Base-by-base conservation (phyloP, 2,797 vertebrate genomes). In the Clarias laeviceps region DNA sequence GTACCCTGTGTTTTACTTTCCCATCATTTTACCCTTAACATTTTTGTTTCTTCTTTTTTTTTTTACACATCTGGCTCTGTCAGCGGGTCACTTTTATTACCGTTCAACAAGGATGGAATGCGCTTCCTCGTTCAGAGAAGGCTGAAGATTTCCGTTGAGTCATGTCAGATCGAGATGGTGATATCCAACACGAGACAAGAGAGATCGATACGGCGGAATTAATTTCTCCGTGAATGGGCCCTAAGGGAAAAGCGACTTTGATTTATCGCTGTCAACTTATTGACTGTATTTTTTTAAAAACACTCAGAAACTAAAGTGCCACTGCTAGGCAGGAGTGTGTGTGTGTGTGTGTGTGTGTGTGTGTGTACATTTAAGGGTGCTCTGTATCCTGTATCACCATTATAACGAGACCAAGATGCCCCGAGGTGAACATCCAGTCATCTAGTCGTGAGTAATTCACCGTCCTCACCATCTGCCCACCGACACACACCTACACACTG, bases 371-470 rank as follows among this genome's bases (percentile, higher is more conserved):
- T n/a, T n/a, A n/a, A n/a, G 56, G 14, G 32, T 40, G 59, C 8
- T 72, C 62, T 37, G 29, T 56, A 73, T 70, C 65, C 40, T 80
- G 77, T 81, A 84, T 86, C 88, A 87, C 85, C 57, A 82, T 85
- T 77, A 82, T 86, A 86, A 86, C 77, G 82, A 88, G 83, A 78
- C 76, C 76, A 89, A 54, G 66, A 82, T 83, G 83, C 70, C 85
- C 65, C 54, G 45, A 62, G 82, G 83, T 37, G n/a, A 70, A 77
- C 80, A 66, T 82, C 82, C 27, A 85, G 80, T 62, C 6, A 82
- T 29, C n/a, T 66, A 83, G 85, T 87, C 82, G 74, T 86, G 85
- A 86, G 82, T 83, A 88, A 89, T 85, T 72, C 86, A 62, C 70
- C 20, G 14, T 82, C 59, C 64, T 56, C 14, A 24, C 22, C 70